These are phyloP conservation scores for Falco punctatus DNA, from an alignment of 2,113 vertebrate genomes.

Conservation along the genomic window DNA sequence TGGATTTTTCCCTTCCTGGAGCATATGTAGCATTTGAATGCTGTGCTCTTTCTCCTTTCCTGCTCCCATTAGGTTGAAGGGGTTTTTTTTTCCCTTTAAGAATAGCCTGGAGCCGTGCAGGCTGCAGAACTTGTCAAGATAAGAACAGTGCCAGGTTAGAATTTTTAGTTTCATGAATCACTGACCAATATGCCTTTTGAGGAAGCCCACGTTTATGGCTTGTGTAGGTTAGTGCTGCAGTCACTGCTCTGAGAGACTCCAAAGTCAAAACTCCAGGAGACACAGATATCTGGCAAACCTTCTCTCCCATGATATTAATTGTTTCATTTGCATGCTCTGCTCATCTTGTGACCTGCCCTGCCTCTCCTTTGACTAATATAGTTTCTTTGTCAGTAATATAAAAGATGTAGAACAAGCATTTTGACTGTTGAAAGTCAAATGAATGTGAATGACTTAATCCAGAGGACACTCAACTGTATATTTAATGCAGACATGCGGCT, in stretches of 20 bases:
- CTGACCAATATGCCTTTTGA: not conserved
- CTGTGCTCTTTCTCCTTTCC: slow-evolving; percentile 21
- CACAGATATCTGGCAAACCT: not conserved
- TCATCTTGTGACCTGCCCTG: slow-evolving; percentile 43
- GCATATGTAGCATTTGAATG: not conserved
- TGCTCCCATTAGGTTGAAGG: not conserved
- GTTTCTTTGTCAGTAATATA: slow-evolving; percentile 10
- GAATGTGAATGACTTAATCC: slow-evolving; percentile 42
- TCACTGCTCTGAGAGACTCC: not conserved
- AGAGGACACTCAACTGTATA: not conserved
- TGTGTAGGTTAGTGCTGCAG: not conserved
- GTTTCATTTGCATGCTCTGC: slow-evolving; percentile 51
- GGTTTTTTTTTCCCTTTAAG: not conserved
- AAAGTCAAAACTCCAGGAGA: slow-evolving; percentile 13
- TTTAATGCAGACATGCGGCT: not conserved
- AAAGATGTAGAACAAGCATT: slow-evolving; percentile 63
- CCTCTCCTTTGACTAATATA: slow-evolving; percentile 42
- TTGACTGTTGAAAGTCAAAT: slow-evolving; percentile 62
- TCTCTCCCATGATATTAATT: not conserved
- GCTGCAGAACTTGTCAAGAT: slow-evolving; percentile 13
- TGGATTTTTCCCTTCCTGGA: slow-evolving; percentile 29
- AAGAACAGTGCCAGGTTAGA: slow-evolving; percentile 31
- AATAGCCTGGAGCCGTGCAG: slow-evolving; percentile 4
- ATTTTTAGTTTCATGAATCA: slow-evolving; percentile 45
- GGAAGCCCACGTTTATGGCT: not conserved